A percentile compares a stretch with the other conserved stretches of the same genome.
Conservation (phyloP, 1,140 invertebrate species). For the Wiebesia pumilae region DNA sequence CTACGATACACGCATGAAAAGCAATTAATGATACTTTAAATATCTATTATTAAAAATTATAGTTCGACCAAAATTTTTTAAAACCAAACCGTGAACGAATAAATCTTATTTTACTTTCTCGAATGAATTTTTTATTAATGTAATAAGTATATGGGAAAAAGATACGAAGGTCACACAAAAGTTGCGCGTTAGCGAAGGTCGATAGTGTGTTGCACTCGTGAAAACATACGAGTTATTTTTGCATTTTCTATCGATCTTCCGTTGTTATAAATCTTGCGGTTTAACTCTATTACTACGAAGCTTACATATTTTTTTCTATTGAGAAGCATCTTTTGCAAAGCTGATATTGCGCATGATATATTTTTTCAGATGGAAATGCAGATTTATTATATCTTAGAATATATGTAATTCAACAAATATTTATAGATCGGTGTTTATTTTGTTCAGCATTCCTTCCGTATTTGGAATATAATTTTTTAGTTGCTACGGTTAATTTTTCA, state of each 20-base stretch:
- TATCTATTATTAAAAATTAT: too few species aligned
- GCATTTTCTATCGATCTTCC: conserved; percentile 25
- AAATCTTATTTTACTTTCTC: neutral
- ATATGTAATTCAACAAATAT: neutral
- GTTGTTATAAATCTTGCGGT: conserved; percentile 6
- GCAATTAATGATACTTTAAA: neutral
- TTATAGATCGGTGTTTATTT: too few species aligned
- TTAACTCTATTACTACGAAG: neutral
- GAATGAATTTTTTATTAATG: neutral
- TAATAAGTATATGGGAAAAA: conserved; percentile 3
- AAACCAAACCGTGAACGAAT: neutral
- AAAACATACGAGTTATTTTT: conserved; percentile 56
- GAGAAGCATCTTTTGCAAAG: neutral
- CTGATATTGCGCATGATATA: neutral
- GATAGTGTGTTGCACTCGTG: conserved; percentile 57
- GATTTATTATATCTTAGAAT: neutral
- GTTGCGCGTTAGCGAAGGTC: conserved; percentile 53
- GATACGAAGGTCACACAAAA: conserved; percentile 26
- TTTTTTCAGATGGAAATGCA: neutral
- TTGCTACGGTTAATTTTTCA: too few species aligned
- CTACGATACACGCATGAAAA: neutral
- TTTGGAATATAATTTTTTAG: too few species aligned
- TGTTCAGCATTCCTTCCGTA: too few species aligned
- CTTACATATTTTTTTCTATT: neutral
- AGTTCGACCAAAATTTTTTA: neutral